phyloP scores from a whole-genome alignment of 2,888 invertebrate species.

The Dascillus cervinus region DNA sequence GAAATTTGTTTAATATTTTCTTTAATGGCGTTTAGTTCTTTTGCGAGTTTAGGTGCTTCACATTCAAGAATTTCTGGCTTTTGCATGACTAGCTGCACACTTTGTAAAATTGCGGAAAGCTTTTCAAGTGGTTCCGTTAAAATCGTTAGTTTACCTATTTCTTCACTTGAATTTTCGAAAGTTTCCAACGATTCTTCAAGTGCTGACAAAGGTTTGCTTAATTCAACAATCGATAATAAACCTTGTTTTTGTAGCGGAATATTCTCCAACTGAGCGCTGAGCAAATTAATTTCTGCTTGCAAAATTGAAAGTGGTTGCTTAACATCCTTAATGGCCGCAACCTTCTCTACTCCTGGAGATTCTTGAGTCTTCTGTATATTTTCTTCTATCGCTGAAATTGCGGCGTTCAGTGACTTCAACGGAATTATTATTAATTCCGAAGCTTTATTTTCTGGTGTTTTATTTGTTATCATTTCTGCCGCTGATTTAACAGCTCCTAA shows the following conservation, averaged over 20 bases:
- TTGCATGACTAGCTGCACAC: slow-evolving; percentile 2
- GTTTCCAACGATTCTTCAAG: not conserved
- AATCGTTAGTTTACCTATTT: no score
- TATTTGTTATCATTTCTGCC: no score
- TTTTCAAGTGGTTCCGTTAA: slow-evolving; percentile 14
- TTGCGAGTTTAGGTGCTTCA: slow-evolving; percentile 15
- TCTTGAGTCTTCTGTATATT: slow-evolving; percentile 1
- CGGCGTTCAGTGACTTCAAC: slow-evolving; percentile 6
- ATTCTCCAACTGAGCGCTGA: slow-evolving; percentile 1
- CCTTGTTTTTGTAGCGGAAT: no score
- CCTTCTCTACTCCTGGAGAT: no score
- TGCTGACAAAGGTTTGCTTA: not conserved
- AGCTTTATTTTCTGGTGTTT: no score
- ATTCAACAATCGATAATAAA: not conserved
- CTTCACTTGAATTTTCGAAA: no score
- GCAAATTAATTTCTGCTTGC: slow-evolving; percentile 1
- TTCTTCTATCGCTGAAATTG: not conserved
- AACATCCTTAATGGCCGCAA: no score
- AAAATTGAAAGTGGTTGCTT: slow-evolving; percentile 4
- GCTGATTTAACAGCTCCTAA: no score
- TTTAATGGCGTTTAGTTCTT: slow-evolving; percentile 14
- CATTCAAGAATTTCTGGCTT: slow-evolving; percentile 9
- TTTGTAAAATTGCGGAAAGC: slow-evolving; percentile 12
- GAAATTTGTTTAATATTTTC: no score
- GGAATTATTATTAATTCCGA: no score